A percentile compares a stretch with the other conserved stretches of the same genome.
These are phyloP conservation scores for Propithecus perrieri DNA, from an alignment of 2,797 vertebrate species.

Conservation along the genomic window DNA sequence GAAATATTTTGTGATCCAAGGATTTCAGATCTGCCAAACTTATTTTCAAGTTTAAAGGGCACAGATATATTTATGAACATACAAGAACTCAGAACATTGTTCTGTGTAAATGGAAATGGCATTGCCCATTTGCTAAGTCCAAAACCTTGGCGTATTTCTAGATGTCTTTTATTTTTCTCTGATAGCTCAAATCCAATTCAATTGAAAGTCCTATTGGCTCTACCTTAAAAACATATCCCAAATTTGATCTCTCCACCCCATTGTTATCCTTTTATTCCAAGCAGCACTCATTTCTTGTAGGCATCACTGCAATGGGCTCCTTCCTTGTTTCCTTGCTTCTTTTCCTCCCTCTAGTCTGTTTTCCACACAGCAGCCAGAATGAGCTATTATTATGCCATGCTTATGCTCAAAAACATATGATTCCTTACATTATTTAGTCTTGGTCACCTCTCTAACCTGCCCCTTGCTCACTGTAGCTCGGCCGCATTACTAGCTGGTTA, in stretches of 20 bases:
- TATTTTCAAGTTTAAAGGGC: background rate
- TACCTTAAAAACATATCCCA: background rate
- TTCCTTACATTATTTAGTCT: background rate
- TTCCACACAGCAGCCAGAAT: background rate
- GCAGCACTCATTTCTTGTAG: background rate
- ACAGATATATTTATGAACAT: background rate
- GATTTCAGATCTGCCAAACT: background rate
- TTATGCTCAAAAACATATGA: background rate
- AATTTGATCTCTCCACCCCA: background rate
- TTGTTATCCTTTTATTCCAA: background rate
- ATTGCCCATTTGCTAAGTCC: background rate
- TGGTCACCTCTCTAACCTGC: background rate
- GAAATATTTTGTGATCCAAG: background rate
- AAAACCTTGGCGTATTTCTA: background rate
- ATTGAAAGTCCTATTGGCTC: background rate
- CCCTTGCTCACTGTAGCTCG: background rate
- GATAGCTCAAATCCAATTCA: background rate
- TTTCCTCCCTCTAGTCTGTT: background rate
- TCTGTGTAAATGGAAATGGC: background rate
- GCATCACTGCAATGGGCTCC: background rate
- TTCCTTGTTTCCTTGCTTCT: background rate
- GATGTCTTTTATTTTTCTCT: background rate
- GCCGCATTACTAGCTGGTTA: background rate
- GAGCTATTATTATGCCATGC: background rate
- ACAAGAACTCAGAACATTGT: background rate